These are phyloP conservation scores for Homarus americanus DNA, from an alignment of 1,140 invertebrate species.

Conservation along the genomic window DNA sequence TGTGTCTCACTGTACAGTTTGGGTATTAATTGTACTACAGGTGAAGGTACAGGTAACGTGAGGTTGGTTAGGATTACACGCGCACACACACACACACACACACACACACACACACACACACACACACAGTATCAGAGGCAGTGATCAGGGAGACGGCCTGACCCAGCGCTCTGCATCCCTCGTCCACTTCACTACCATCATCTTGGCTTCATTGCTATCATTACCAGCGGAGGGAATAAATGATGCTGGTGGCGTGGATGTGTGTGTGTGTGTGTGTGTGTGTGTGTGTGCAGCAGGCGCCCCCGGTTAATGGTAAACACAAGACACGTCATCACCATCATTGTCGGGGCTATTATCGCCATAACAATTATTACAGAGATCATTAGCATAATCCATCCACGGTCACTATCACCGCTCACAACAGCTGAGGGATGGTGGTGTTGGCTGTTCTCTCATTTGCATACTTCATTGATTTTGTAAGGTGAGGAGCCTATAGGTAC, in stretches of 20 bases:
- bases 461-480: slow-evolving; percentile 28
- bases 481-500: too few species aligned
- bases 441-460: background rate
- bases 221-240: slow-evolving; percentile 2
- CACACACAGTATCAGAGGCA: too few species aligned
- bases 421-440: too few species aligned
- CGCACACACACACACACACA: background rate
- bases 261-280: background rate
- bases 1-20: too few species aligned
- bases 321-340: slow-evolving; percentile 34
- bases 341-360: slow-evolving; percentile 22
- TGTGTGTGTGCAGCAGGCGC: background rate
- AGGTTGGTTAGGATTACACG: background rate
- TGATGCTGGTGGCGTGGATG: background rate
- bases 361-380: slow-evolving; percentile 28
- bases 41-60: too few species aligned
- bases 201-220: slow-evolving; percentile 18
- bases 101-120: background rate
- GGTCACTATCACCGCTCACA: background rate
- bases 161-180: background rate
- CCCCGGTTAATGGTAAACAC: slow-evolving; percentile 9
- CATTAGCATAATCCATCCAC: slow-evolving; percentile 42
- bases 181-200: background rate
- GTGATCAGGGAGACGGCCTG: too few species aligned
- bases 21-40: too few species aligned